Evolutionary conservation across 2,113 vertebrate species (phyloP), one percentile per base, ranked within the genome.

Genomic region (Scatophagus argus): DNA sequence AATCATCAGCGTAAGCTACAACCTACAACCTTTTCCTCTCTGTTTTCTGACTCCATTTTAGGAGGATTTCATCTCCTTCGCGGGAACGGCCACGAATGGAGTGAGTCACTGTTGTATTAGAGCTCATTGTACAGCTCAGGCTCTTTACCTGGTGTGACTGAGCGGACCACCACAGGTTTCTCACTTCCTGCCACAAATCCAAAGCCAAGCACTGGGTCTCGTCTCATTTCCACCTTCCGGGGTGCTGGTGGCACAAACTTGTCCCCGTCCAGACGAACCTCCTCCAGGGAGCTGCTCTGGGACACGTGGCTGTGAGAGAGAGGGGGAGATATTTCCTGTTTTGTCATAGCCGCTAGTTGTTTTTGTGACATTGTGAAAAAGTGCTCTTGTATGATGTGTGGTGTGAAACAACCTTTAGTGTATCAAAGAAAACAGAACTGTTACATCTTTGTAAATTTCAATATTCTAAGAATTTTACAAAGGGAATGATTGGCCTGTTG

Each of bases 171-270:
- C 89, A 99, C 98, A 12, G 98, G 98, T 91, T 99, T 99, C 93
- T 99, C 98, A 92, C 98, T 99, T 86, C 98, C 98, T 74, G 98
- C 98, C 92, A 99, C 98, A 61, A 99, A 99, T 83, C 98, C 98
- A 86, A 99, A 99, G 85, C 98, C 98, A 83, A 99, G 95, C 63
- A 99, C 97, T 11, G 98, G 98, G 92, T 99, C 98, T 85, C 98
- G 96, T 94, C 97, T 96, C 98, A 99, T 99, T 90, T 99, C 98
- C 92, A 99, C 96, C 91, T 96, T 99, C 86, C 98, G 94, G 55
- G 97, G 96, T 23, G 96, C 71, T 58, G 97, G 97, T 91, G 96
- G 96, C 84, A 96, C 96, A 90, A 98, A 95, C 92, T 94, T 96
- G 94, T 96, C 97, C 91, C 95, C 96, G 74, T 98, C 97, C 80